Evolutionary conservation across 1,140 invertebrate species (phyloP), one percentile per base, ranked within the genome.

Genomic region (Drosophila guanche): DNA sequence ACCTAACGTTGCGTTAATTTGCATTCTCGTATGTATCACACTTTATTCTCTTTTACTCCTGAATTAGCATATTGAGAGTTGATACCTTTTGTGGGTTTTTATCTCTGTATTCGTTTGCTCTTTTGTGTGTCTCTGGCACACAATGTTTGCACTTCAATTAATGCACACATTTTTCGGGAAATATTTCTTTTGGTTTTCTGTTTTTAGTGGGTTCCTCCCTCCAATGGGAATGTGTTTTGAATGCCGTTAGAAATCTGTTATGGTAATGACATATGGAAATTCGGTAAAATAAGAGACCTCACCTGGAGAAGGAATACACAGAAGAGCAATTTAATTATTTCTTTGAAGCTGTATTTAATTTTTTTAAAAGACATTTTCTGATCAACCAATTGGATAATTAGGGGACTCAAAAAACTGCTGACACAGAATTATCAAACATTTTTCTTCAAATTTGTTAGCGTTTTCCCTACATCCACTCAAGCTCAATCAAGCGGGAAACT

Each of bases 61-160:
- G 37, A 41, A 83, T 83, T 83, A 84, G 63, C 79, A 83, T 83
- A 84, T 75, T 61, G 69, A 61, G 66, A 60, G 50, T 60, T 76
- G 57, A 61, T 48, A 10, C 33, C 33, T 4, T 4, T 1, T 12
- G 45, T 46, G 29, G 43, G 52, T 67, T 61, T 57, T 40, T 54
- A 48, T 46, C 52, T 55, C 20, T 47, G 52, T 62, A 20, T 20
- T 20, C 16, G 45, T 57, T 56, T 60, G 55, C 16, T 72, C 62
- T 45, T 65, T 72, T 55, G 60, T 70, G 42, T 52, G 74, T 65
- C 45, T 33, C 69, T 56, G 10, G 10, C 33, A 12, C 33, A 63
- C 67, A 65, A 68, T 72, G 72, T 72, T 66, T 67, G 67, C 66
- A 71, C 29, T 69, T 76, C 78, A 80, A 80, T 79, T 79, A 76